Conservation (phyloP, 2,113 vertebrate genomes). For the Tachysurus vachellii region DNA sequence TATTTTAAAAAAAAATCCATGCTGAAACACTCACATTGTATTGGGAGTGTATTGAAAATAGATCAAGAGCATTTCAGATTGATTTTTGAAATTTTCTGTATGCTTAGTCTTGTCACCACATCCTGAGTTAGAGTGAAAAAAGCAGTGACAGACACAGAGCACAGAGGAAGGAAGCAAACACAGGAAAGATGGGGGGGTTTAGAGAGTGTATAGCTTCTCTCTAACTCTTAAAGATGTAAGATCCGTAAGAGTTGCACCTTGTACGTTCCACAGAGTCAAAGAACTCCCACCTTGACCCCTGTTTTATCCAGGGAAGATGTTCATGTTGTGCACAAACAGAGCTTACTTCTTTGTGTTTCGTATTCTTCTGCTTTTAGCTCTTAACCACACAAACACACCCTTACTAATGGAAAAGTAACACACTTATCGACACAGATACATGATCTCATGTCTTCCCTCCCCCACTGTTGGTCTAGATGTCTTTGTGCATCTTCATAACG, state of each 20-base stretch:
- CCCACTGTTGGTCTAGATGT: slow-evolving; percentile 5
- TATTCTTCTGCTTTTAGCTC: slow-evolving; percentile 5
- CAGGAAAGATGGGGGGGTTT: slow-evolving; percentile 36
- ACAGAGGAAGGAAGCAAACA: slow-evolving; percentile 47
- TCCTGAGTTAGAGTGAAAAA: slow-evolving; percentile 46
- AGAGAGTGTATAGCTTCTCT: slow-evolving; percentile 28
- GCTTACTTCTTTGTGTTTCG: neutral
- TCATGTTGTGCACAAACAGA: neutral
- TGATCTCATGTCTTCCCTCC: slow-evolving; percentile 24
- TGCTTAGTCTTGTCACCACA: slow-evolving; percentile 49
- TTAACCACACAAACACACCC: slow-evolving; percentile 24
- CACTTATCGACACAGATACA: slow-evolving; percentile 33
- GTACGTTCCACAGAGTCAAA: too few species aligned
- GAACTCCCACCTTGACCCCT: neutral
- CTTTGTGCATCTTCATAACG: neutral
- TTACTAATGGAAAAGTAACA: slow-evolving; percentile 27
- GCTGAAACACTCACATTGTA: neutral
- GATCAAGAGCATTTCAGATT: neutral
- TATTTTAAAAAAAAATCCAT: neutral
- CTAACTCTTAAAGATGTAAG: neutral
- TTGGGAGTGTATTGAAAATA: neutral
- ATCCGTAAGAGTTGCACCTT: neutral
- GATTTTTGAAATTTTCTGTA: slow-evolving; percentile 3
- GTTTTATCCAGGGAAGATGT: neutral
- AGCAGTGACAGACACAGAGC: slow-evolving; percentile 16